Evolutionary conservation across 2,113 vertebrate species (phyloP), one percentile per base, ranked within the genome.

Genomic region (Pachypanchax playfairii): DNA sequence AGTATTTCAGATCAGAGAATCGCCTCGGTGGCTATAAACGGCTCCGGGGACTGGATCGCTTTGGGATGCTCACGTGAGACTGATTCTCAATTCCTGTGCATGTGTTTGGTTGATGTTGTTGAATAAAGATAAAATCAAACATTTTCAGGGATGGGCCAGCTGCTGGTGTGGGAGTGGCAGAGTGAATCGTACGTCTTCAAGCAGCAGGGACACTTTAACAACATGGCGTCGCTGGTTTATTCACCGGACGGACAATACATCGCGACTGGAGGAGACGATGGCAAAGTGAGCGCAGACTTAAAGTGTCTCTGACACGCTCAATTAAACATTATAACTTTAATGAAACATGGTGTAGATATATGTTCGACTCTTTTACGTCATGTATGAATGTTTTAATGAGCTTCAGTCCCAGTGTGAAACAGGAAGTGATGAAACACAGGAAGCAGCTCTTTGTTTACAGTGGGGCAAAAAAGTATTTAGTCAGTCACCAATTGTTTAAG

Each of bases 141-240:
- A 8, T 6, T 25, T 0, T 28, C 70, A 98, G 97, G 95, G 72
- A 83, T 96, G 85, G 96, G 97, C 4, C 97, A 98, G 91, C 92
- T 99, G 68, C 87, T 98, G 84, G 97, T 98, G 46, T 98, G 96
- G 97, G 97, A 98, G 61, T 99, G 97, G 97, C 96, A 99, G 90
- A 99, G 97, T 0, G 97, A 99, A 65, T 98, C 96, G 13, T 99
- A 97, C 0, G 93, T 99, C 61, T 92, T 98, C 70, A 98, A 98
- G 85, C 97, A 99, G 83, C 97, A 98, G 77, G 96, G 96, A 1
- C 96, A 98, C 80, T 98, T 97, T 86, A 97, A 97, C 90, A 98
- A 95, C 91, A 95, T 98, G 97, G 94, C 93, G 2, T 80, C 95
- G 0, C 83, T 99, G 86, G 93, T 94, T 0, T 98, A 97, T 77